phyloP scores from a whole-genome alignment of 2,888 invertebrate species.

The Marronus borbonicus region DNA sequence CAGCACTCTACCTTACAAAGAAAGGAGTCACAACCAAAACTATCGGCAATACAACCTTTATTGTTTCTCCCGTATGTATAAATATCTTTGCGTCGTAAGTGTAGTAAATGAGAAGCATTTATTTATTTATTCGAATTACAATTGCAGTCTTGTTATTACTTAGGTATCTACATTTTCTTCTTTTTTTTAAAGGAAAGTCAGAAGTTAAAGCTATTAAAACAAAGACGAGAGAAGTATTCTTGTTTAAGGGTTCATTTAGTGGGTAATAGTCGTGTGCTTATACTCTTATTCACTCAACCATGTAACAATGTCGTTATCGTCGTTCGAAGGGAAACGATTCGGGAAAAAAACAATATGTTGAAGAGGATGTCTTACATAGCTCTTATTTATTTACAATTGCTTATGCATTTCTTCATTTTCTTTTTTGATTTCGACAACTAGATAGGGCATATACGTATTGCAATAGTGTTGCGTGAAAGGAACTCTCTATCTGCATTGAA shows the following conservation, averaged over 20 bases:
- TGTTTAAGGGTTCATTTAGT: too few relatives aligned
- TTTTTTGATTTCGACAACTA: constrained; percentile 18
- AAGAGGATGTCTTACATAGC: constrained; percentile 5
- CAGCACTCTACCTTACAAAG: too few relatives aligned
- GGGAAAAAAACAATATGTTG: too few relatives aligned
- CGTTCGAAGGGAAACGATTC: not conserved
- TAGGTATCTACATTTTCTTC: constrained; percentile 35
- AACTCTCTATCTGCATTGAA: not conserved
- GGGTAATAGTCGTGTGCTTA: too few relatives aligned
- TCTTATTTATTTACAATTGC: constrained; percentile 1
- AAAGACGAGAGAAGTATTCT: not conserved
- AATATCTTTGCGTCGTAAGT: not conserved
- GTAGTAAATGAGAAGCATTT: constrained; percentile 51
- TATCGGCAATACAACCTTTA: too few relatives aligned
- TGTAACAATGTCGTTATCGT: not conserved
- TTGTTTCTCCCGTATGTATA: not conserved
- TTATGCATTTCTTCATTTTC: not conserved
- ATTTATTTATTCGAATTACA: constrained; percentile 51
- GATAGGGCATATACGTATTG: constrained; percentile 17
- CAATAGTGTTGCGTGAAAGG: not conserved
- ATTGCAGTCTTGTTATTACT: constrained; percentile 57
- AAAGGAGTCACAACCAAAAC: too few relatives aligned
- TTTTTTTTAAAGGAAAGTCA: too few relatives aligned
- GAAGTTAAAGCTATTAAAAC: too few relatives aligned
- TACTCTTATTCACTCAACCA: not conserved